Base-by-base conservation (phyloP, 1,140 invertebrate genomes). In the Drosophila burlai region DNA sequence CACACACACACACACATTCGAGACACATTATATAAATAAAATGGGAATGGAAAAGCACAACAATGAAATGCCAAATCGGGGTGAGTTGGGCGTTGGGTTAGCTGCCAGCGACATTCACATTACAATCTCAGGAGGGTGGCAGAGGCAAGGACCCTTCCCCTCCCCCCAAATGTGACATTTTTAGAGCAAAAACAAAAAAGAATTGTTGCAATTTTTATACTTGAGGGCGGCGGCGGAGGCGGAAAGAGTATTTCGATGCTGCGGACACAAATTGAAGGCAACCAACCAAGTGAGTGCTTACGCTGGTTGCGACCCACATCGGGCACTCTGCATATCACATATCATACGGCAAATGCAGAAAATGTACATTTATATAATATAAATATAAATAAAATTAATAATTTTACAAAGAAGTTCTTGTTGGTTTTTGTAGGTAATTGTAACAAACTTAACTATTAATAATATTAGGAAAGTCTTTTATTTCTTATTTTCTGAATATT, bases 1-100 rank as follows among this genome's bases (percentile, higher is more conserved):
- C 63, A 49, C 26, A 64, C 63, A 74, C 59, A 49, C 26, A 64
- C 57, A 61, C 63, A 52, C 61, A 80, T 83, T 80, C 43, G 61
- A 89, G 73, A 87, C 66, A 85, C 85, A 90, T 90, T 89, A 89
- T 90, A 89, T 90, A 79, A 90, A 90, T 90, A 82, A 78, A 90
- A 89, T 87, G 74, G 40, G 60, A 66, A 64, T 72, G 67, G 76
- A 87, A 89, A 90, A 89, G 85, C 85, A 89, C 85, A 89, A 89
- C 85, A 89, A 89, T 90, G 85, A 89, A 90, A 89, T 85, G 85
- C 68, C 81, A 89, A 46, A 66, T 63, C 36, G 21, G 71, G 36
- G 46, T 43, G 57, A 24, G 8, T 29, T 15, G 60, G 55, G 49
- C 21, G 29, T 26, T 54, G 46, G 64, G 59, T 81, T n/a, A 52